These are phyloP conservation scores for Eolophus roseicapilla DNA, from an alignment of 2,113 vertebrate genomes.

Conservation along the genomic window DNA sequence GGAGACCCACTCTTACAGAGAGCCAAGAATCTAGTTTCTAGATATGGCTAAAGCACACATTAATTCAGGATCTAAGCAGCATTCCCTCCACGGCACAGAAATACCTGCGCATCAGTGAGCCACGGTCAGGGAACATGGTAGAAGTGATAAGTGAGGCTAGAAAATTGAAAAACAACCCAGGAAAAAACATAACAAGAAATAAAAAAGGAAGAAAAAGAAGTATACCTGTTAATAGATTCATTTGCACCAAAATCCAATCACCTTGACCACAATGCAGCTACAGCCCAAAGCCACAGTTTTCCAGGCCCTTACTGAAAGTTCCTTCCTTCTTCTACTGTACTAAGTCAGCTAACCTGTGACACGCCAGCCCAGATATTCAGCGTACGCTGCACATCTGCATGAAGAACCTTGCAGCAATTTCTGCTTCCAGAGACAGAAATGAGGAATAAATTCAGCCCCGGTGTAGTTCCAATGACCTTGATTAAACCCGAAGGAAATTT, in stretches of 20 bases:
- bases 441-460: background rate
- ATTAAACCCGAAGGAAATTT: conserved; percentile 5
- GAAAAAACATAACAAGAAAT: background rate
- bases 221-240: background rate
- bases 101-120: background rate
- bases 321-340: background rate
- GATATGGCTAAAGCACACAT: background rate
- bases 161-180: too few species aligned
- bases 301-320: background rate
- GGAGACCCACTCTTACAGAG: fast-evolving
- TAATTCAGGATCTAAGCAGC: background rate
- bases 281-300: background rate
- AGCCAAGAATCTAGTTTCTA: background rate
- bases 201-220: background rate
- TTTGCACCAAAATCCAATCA: background rate
- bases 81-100: background rate
- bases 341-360: background rate
- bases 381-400: background rate
- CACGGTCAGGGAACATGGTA: background rate
- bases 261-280: background rate
- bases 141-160: background rate
- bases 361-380: background rate
- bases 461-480: background rate
- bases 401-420: background rate
- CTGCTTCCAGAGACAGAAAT: background rate